A percentile compares a stretch with the other conserved stretches of the same genome.
Conservation (phyloP, 2,888 invertebrate species). For the Aphidoletes aphidimyza region DNA sequence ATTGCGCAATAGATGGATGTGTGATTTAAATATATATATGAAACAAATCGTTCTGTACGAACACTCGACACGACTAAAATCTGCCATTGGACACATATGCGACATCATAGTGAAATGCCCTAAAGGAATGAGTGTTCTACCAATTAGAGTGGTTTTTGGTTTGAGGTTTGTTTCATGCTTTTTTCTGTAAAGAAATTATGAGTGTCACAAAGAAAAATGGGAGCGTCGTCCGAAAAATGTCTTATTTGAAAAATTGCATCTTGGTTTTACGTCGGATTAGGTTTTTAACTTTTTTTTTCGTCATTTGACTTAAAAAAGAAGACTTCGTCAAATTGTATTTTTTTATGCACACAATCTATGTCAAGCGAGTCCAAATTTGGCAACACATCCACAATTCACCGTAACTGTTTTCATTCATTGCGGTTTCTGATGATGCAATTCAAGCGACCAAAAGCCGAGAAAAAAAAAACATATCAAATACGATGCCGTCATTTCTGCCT, state of each 20-base stretch:
- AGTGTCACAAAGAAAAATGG: slow-evolving; percentile 33
- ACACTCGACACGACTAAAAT: background rate
- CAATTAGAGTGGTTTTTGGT: background rate
- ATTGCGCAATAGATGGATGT: background rate
- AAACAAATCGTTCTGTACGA: background rate
- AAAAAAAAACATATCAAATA: background rate
- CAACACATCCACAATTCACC: background rate
- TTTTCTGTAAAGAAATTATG: background rate
- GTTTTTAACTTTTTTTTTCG: background rate
- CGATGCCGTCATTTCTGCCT: background rate
- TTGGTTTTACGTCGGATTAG: background rate
- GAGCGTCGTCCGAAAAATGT: slow-evolving; percentile 46
- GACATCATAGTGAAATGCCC: background rate
- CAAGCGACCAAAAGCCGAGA: background rate
- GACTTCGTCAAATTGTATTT: no score
- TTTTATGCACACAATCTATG: no score
- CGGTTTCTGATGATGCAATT: background rate
- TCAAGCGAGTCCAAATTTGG: slow-evolving; percentile 4
- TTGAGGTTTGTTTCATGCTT: background rate
- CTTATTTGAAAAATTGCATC: slow-evolving; percentile 27
- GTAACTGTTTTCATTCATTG: slow-evolving; percentile 35
- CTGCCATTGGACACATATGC: background rate
- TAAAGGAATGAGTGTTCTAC: background rate
- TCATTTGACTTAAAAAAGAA: no score
- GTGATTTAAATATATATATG: slow-evolving; percentile 13